Evolutionary conservation across 1,140 invertebrate species (phyloP).

Genomic region (Leptinotarsa texana): DNA sequence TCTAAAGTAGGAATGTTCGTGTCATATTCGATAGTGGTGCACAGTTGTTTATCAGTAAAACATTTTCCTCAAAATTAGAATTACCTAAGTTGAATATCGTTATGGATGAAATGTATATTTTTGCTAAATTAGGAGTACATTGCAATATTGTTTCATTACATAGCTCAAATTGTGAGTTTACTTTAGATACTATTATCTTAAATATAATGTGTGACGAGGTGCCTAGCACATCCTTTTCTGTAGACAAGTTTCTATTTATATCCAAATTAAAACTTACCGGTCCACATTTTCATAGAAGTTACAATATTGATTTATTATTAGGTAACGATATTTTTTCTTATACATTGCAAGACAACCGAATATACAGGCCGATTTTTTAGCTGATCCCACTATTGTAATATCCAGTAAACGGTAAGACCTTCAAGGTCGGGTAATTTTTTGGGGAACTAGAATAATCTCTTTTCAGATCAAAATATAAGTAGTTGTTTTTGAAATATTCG

Average conservation of each 20-base stretch:
- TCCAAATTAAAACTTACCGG: not conserved
- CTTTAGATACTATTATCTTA: not conserved
- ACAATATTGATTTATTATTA: not conserved
- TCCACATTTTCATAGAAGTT: not conserved
- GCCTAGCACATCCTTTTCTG: not conserved
- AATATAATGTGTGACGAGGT: not conserved
- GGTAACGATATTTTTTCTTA: not conserved
- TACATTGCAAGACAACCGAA: not conserved
- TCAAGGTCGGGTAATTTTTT: no score
- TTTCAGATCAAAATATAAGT: no score
- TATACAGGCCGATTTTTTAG: not conserved
- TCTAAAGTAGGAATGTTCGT: not conserved
- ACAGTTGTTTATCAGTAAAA: not conserved
- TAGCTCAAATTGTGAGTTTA: not conserved
- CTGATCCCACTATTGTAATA: no score
- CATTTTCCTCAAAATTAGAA: not conserved
- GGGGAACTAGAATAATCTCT: no score
- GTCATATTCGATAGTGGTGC: not conserved
- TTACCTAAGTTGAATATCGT: not conserved
- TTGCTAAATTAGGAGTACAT: not conserved
- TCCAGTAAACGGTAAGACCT: no score
- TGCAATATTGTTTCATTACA: not conserved
- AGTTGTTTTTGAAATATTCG: no score
- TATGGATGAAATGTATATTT: not conserved
- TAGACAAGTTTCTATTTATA: not conserved